phyloP scores from a whole-genome alignment of 2,797 vertebrate species.

The Eulemur albifrons region DNA sequence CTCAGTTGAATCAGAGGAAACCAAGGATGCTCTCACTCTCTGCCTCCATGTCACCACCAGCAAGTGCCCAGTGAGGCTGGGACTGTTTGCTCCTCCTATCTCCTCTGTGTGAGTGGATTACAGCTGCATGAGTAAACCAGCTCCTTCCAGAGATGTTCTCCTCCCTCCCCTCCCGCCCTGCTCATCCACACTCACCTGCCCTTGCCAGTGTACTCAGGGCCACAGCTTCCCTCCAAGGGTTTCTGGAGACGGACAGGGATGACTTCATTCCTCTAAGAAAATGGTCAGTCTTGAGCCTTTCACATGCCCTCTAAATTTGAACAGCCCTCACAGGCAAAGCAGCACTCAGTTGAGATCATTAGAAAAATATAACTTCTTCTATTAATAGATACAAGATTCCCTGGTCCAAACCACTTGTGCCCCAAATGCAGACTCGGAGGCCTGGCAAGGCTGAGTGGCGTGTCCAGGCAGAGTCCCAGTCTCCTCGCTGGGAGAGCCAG shows the following conservation, averaged over 20 bases:
- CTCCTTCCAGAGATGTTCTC: background rate
- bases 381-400: too few species aligned
- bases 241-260: background rate
- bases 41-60: background rate
- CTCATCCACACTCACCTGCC: too few species aligned
- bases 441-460: background rate
- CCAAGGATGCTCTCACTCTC: background rate
- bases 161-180: background rate
- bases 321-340: background rate
- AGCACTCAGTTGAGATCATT: rapidly evolving
- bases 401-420: background rate
- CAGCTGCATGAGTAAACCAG: rapidly evolving
- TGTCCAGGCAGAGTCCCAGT: too few species aligned
- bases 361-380: background rate
- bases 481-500: rapidly evolving
- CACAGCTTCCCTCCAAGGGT: background rate
- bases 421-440: background rate
- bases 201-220: background rate
- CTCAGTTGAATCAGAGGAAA: background rate
- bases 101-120: rapidly evolving
- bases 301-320: background rate
- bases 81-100: background rate
- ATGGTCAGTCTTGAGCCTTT: background rate
- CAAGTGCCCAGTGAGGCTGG: background rate
- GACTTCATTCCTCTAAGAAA: background rate